Conservation (phyloP, 2,888 invertebrate genomes). For the Abrostola triplasia region DNA sequence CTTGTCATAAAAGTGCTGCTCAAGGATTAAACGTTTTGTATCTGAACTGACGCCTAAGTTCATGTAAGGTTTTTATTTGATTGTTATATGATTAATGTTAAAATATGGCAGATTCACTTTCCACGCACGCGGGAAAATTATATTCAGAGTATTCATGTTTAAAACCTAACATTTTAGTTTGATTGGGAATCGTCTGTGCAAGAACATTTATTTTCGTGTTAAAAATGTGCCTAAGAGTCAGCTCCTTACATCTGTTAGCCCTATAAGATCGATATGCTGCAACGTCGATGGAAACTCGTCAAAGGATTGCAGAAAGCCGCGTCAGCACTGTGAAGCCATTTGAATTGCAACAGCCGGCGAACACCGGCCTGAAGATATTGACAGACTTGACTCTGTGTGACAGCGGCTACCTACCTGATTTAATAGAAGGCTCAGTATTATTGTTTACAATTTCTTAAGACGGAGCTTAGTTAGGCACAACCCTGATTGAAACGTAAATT, state of each 20-base stretch:
- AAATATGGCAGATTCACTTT: too few relatives aligned
- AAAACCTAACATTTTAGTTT: too few relatives aligned
- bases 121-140: too few relatives aligned
- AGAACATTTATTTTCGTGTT: too few relatives aligned
- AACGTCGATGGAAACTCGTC: constrained; percentile 23
- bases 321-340: constrained; percentile 36
- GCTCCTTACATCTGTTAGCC: constrained; percentile 9
- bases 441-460: not conserved
- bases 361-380: constrained; percentile 16
- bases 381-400: constrained; percentile 6
- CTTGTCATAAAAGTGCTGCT: constrained; percentile 5
- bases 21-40: not conserved
- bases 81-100: too few relatives aligned
- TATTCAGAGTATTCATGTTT: too few relatives aligned
- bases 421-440: constrained; percentile 3
- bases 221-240: not conserved
- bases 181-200: too few relatives aligned
- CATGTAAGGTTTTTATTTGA: too few relatives aligned
- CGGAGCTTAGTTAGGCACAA: not conserved
- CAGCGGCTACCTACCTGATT: constrained; percentile 11
- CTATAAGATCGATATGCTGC: constrained; percentile 8
- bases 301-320: constrained; percentile 32
- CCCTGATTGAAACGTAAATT: not conserved
- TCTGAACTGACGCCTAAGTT: not conserved
- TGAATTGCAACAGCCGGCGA: constrained; percentile 38